phyloP scores from a whole-genome alignment of 2,797 vertebrate species.

The Mus spretus region DNA sequence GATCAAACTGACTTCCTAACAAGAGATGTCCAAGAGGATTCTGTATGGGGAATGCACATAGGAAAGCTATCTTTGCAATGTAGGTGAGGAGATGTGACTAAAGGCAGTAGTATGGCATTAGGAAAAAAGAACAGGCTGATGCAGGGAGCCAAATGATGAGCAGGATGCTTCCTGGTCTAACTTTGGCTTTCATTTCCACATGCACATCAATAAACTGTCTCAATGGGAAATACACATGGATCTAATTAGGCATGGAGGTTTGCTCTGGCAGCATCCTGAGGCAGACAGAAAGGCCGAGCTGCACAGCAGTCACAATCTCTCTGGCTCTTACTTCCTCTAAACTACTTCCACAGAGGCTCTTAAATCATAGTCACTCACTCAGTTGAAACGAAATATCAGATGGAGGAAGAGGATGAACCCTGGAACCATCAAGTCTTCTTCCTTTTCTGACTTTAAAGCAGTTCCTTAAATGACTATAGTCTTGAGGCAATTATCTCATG shows the following conservation, averaged over 20 bases:
- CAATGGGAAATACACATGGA: background rate
- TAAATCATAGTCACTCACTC: background rate
- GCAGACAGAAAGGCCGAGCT: background rate
- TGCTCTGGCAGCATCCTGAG: background rate
- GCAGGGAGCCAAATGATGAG: background rate
- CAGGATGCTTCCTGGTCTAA: background rate
- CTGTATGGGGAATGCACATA: background rate
- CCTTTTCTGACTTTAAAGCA: slow-evolving; percentile 37
- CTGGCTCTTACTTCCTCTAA: background rate
- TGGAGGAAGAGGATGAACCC: background rate
- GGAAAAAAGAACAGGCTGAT: accelerated
- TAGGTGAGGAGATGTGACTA: background rate
- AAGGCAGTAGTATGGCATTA: background rate
- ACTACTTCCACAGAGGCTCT: background rate
- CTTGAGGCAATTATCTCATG: slow-evolving; percentile 20
- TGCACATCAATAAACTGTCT: background rate
- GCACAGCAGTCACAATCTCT: background rate
- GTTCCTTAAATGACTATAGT: background rate
- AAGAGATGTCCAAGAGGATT: background rate
- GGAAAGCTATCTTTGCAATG: background rate
- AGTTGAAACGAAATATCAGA: background rate
- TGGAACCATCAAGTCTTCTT: background rate
- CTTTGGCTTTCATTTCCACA: background rate
- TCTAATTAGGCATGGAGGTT: background rate
- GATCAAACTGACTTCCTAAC: background rate